These are phyloP conservation scores for Formicarius rufipectus DNA, from an alignment of 2,113 vertebrate genomes.

Conservation along the genomic window DNA sequence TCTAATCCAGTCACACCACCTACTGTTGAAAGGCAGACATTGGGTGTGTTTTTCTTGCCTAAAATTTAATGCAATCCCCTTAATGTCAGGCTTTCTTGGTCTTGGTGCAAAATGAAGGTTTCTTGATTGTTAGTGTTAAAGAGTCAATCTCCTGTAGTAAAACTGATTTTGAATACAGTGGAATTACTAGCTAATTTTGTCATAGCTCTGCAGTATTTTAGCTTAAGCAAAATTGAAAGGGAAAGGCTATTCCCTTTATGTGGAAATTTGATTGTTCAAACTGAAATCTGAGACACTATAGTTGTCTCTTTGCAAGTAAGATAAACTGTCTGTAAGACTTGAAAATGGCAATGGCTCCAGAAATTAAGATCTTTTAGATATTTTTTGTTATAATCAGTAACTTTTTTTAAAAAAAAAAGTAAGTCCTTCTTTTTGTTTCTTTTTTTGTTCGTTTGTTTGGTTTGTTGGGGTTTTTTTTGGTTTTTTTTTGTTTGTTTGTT, in stretches of 20 bases:
- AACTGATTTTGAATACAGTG: not conserved
- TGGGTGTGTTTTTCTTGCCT: not conserved
- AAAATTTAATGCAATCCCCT: not conserved
- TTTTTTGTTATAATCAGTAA: not conserved
- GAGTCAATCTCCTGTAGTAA: not conserved
- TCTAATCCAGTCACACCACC: constrained; percentile 48
- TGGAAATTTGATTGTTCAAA: not conserved
- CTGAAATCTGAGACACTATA: not conserved
- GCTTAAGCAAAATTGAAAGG: not conserved
- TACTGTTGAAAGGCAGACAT: constrained; percentile 24
- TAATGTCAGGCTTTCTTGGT: not conserved
- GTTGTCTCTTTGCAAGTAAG: not conserved
- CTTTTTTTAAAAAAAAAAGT: not conserved
- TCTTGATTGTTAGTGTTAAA: not conserved
- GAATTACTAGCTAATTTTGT: not conserved
- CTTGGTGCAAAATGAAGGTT: not conserved
- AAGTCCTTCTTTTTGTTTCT: too few relatives aligned
- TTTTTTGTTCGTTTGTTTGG: too few relatives aligned
- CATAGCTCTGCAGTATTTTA: not conserved
- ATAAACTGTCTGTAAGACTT: not conserved
- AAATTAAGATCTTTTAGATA: not conserved
- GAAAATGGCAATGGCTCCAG: not conserved
- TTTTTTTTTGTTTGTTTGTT: too few relatives aligned
- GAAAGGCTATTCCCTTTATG: not conserved
- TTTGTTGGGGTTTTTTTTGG: too few relatives aligned